Evolutionary conservation across 2,888 invertebrate species (phyloP), one percentile per base, ranked within the genome.

Genomic region (Pegoplata infirma): DNA sequence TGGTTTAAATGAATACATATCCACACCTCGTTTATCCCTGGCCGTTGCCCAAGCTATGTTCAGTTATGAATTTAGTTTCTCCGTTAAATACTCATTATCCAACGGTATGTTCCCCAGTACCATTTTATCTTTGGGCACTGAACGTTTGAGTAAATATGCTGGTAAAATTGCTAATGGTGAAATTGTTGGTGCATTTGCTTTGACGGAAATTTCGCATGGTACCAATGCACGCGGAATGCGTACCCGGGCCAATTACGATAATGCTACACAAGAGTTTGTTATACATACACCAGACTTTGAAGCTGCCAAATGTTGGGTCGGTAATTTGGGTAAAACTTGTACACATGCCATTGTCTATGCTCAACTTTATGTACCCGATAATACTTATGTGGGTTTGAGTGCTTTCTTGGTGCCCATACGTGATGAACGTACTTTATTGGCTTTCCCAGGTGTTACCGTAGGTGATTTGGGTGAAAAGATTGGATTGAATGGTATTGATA

Each of bases 401-500:
- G 91, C 94, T 0, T 98, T 98, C 86, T 90, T 98, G n/a, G 95
- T 96, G 12, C 97, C 95, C 0, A 92, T 98, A 76, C 90, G 97
- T 3, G 94, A 96, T 88, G 92, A 93, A 0, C 90, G 91, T 72
- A 96, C 95, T 0, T 88, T 95, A 84, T 85, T 92, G 64, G 92
- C 96, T 0, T 93, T 91, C 85, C 93, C 96, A 0, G 97, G 97
- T 0, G 92, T 98, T 0, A 92, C 92, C 0, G 94, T 98, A 0
- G 98, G 98, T 0, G 98, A 98, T 87, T 92, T 98, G 90, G 98
- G 98, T 0, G 95, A 95, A 88, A 98, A 98, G 90, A 91, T 96
- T 47, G 98, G 96, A 0, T 91, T 97, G 7, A 97, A 98, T 89
- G 98, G 97, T 2, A 90, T 98, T 46, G 98, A 98, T 88, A 98